Conservation (phyloP, 2,888 invertebrate genomes). For the Eupithecia exiguata region DNA sequence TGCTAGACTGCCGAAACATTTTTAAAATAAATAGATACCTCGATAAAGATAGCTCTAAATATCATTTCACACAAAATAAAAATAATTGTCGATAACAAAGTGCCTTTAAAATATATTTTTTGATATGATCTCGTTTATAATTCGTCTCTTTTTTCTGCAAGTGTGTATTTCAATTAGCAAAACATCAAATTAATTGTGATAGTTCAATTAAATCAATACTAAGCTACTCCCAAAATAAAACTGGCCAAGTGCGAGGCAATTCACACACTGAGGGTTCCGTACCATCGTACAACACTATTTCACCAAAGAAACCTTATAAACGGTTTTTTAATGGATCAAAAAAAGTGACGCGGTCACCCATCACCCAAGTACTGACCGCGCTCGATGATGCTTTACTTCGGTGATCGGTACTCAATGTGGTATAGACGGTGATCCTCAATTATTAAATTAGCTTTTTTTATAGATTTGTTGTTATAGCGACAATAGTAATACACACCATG, state of each 20-base stretch:
- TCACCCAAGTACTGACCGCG: slow-evolving; percentile 72
- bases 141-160: not conserved
- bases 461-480: too few relatives aligned
- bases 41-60: not conserved
- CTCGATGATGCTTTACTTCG: slow-evolving; percentile 80
- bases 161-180: not conserved
- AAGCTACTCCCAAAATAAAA: not conserved
- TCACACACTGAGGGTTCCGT: not conserved
- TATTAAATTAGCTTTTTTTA: too few relatives aligned
- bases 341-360: slow-evolving; percentile 65
- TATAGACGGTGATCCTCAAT: not conserved
- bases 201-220: not conserved
- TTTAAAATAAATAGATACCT: not conserved
- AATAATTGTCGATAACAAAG: slow-evolving; percentile 9
- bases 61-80: not conserved
- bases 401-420: slow-evolving; percentile 63
- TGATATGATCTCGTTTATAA: not conserved
- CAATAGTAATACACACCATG: not conserved
- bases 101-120: slow-evolving; percentile 1
- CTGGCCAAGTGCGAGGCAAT: not conserved
- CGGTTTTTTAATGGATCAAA: not conserved
- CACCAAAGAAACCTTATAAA: not conserved
- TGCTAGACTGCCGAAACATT: not conserved
- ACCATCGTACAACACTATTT: not conserved
- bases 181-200: not conserved